Evolutionary conservation across 2,797 vertebrate species (phyloP).

Genomic region (Characodon lateralis): DNA sequence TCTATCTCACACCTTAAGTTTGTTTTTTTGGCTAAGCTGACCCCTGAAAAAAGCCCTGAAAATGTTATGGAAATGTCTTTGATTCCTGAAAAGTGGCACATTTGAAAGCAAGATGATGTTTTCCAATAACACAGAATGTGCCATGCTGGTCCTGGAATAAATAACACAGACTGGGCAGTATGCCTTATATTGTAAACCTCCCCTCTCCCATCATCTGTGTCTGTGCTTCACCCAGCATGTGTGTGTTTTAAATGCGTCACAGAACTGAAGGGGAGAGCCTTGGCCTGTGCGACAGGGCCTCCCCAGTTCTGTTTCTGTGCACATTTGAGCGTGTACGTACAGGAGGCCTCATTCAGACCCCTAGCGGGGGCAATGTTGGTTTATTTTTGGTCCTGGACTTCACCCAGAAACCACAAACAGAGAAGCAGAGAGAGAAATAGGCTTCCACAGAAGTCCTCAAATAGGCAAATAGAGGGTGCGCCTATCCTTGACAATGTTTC

Average conservation of each 20-base stretch:
- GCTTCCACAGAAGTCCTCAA: constrained; percentile 74
- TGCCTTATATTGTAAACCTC: constrained; percentile 44
- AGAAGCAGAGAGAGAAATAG: constrained; percentile 53
- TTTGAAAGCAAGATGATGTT: constrained; percentile 31
- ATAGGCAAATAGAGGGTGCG: constrained; percentile 74
- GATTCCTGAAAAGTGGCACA: constrained; percentile 53
- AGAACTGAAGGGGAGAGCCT: constrained; percentile 43
- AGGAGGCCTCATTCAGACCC: constrained; percentile 77
- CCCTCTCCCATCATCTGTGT: constrained; percentile 61
- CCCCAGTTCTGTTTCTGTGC: constrained; percentile 62
- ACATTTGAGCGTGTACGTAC: constrained; percentile 51
- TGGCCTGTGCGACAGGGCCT: constrained; percentile 66
- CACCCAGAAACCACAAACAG: constrained; percentile 74
- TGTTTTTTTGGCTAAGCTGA: not conserved
- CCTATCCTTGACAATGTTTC: constrained; percentile 21
- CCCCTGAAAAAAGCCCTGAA: not conserved
- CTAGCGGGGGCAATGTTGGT: constrained; percentile 73
- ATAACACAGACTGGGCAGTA: constrained; percentile 42
- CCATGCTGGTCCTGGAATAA: constrained; percentile 47
- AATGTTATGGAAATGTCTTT: constrained; percentile 21
- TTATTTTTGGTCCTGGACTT: constrained; percentile 76
- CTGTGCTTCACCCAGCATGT: constrained; percentile 21
- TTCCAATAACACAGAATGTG: constrained; percentile 34
- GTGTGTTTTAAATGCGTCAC: constrained; percentile 47
- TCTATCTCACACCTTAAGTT: constrained; percentile 12